These are phyloP conservation scores for Ceratina calcarata DNA, from an alignment of 1,140 invertebrate genomes.

Conservation along the genomic window DNA sequence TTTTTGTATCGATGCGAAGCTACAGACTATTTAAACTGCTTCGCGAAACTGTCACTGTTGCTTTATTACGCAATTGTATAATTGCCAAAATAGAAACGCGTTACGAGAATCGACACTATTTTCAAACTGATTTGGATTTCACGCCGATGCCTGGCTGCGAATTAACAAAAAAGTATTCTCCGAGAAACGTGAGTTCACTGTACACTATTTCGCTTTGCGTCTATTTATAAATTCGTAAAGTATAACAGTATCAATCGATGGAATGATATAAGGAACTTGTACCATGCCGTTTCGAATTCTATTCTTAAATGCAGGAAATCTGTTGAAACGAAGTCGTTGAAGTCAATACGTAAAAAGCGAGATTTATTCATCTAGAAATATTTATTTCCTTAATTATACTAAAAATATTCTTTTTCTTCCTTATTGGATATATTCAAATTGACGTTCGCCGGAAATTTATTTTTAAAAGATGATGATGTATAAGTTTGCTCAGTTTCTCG, in stretches of 20 bases:
- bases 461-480: neutral
- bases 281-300: neutral
- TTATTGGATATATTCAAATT: neutral
- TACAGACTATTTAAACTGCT: constrained; percentile 19
- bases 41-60: constrained; percentile 35
- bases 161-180: neutral
- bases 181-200: neutral
- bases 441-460: neutral
- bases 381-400: too few species aligned
- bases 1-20: constrained; percentile 22
- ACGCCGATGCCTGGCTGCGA: neutral
- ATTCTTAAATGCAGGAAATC: neutral
- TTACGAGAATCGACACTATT: constrained; percentile 23
- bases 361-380: too few species aligned
- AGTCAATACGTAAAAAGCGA: too few species aligned
- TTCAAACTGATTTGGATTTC: constrained; percentile 43
- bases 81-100: constrained; percentile 34
- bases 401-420: neutral
- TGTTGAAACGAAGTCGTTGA: too few species aligned
- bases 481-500: neutral
- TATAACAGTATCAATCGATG: neutral
- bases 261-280: neutral
- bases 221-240: neutral
- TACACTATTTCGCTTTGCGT: neutral
- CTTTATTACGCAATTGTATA: constrained; percentile 38